phyloP scores from a whole-genome alignment of 2,888 invertebrate genomes.

The Diploptera punctata region DNA sequence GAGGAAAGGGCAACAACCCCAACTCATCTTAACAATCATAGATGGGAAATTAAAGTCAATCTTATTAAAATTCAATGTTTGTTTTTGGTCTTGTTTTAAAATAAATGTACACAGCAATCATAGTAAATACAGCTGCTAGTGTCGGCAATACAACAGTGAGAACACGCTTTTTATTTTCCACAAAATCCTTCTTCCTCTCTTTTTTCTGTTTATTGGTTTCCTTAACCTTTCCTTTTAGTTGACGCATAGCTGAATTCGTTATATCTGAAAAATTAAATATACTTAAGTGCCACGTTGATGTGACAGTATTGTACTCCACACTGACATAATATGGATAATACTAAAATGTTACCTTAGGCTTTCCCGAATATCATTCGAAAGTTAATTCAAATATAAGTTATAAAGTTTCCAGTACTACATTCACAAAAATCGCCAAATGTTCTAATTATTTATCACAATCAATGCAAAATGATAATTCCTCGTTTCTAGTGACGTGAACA shows the following conservation, averaged over 20 bases:
- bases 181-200: slow-evolving; percentile 84
- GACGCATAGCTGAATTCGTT: slow-evolving; percentile 73
- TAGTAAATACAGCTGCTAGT: slow-evolving; percentile 69
- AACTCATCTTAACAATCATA: background rate
- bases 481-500: no score
- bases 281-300: slow-evolving; percentile 11
- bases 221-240: slow-evolving; percentile 80
- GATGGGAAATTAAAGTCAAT: background rate
- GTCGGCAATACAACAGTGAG: slow-evolving; percentile 80
- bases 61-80: slow-evolving; percentile 41
- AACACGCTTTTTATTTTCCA: slow-evolving; percentile 78
- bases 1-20: background rate
- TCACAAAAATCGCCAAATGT: no score
- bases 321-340: no score
- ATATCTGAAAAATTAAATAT: slow-evolving; percentile 45
- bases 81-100: slow-evolving; percentile 74
- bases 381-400: no score
- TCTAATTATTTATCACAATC: no score
- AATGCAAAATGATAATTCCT: no score
- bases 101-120: slow-evolving; percentile 80
- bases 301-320: background rate
- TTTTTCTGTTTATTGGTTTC: slow-evolving; percentile 84
- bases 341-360: no score
- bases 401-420: no score
- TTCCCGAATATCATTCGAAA: no score